Evolutionary conservation across 2,797 vertebrate genomes (phyloP).

Genomic region (Sebastes trivittatus): DNA sequence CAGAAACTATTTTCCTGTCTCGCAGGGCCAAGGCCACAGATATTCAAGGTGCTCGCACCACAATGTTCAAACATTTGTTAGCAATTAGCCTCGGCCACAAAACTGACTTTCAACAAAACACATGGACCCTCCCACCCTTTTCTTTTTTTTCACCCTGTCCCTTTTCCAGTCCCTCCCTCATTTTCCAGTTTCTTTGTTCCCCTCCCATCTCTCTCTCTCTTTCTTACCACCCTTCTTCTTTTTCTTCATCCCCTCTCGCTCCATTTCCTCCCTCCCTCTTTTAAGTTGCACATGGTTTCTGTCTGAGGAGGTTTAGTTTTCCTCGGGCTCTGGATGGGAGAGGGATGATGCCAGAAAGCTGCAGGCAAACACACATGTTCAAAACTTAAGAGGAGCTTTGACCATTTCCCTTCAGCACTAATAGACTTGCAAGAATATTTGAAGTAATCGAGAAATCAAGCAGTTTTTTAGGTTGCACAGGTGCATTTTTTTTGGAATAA

Average conservation of each 20-base stretch:
- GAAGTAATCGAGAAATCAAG: neutral
- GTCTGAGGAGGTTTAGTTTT: conserved; percentile 66
- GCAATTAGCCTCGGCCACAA: conserved; percentile 81
- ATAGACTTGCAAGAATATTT: neutral
- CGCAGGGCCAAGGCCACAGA: conserved; percentile 52
- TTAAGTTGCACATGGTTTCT: conserved; percentile 75
- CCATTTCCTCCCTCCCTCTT: conserved; percentile 51
- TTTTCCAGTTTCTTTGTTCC: conserved; percentile 71
- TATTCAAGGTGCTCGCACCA: conserved; percentile 74
- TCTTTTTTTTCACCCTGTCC: conserved; percentile 41
- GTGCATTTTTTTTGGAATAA: conserved; percentile 7
- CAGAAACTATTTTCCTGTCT: conserved; percentile 44
- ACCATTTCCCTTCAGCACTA: neutral
- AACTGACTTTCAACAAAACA: conserved; percentile 71
- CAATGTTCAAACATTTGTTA: conserved; percentile 84
- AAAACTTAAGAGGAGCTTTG: conserved; percentile 13
- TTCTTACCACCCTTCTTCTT: conserved; percentile 33
- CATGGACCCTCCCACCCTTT: conserved; percentile 46
- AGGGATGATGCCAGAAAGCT: conserved; percentile 62
- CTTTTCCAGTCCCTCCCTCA: conserved; percentile 65
- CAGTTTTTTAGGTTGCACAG: neutral
- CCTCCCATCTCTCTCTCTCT: conserved; percentile 38
- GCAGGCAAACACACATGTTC: conserved; percentile 38
- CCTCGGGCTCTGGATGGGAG: conserved; percentile 58
- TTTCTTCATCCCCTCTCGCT: conserved; percentile 31